A percentile compares a stretch with the other conserved stretches of the same genome.
These are phyloP conservation scores for Chesias legatella DNA, from an alignment of 2,888 invertebrate genomes.

Conservation along the genomic window DNA sequence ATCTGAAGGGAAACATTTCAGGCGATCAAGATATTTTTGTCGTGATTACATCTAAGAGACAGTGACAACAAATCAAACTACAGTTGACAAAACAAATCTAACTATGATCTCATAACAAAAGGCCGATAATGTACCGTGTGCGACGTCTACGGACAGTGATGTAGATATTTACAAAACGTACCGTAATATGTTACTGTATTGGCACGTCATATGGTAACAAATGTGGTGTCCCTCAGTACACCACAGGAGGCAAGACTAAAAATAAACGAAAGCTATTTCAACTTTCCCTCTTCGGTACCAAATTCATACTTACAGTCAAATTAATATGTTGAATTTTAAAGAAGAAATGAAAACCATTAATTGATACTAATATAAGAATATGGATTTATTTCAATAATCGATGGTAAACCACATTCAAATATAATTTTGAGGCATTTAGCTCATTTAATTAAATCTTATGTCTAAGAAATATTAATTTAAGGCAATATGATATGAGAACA, in stretches of 20 bases:
- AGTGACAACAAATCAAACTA: no score
- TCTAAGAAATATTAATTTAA: slow-evolving; percentile 24
- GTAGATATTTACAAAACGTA: slow-evolving; percentile 43
- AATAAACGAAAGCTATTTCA: slow-evolving; percentile 43
- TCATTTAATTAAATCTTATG: slow-evolving; percentile 23
- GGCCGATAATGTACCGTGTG: slow-evolving; percentile 35
- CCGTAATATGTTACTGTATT: slow-evolving; percentile 38
- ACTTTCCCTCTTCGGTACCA: not conserved
- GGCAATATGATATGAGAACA: slow-evolving; percentile 27
- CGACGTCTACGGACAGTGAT: slow-evolving; percentile 41
- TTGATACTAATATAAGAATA: slow-evolving; percentile 9
- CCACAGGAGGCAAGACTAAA: slow-evolving; percentile 75
- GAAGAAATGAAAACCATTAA: slow-evolving; percentile 20
- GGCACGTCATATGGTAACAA: slow-evolving; percentile 35
- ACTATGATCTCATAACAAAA: slow-evolving; percentile 31
- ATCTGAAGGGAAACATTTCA: slow-evolving; percentile 43
- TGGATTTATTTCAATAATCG: slow-evolving; percentile 23
- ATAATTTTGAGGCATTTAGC: slow-evolving; percentile 7
- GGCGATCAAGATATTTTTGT: slow-evolving; percentile 1
- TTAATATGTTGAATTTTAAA: no score
- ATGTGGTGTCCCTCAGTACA: slow-evolving; percentile 56
- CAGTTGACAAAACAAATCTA: slow-evolving; percentile 29
- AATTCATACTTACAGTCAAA: no score
- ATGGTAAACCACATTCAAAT: slow-evolving; percentile 13
- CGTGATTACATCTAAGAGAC: not conserved